A percentile compares a stretch with the other conserved stretches of the same genome.
Evolutionary conservation across 2,888 invertebrate genomes (phyloP).

Genomic region (Chaetoderma sp.): DNA sequence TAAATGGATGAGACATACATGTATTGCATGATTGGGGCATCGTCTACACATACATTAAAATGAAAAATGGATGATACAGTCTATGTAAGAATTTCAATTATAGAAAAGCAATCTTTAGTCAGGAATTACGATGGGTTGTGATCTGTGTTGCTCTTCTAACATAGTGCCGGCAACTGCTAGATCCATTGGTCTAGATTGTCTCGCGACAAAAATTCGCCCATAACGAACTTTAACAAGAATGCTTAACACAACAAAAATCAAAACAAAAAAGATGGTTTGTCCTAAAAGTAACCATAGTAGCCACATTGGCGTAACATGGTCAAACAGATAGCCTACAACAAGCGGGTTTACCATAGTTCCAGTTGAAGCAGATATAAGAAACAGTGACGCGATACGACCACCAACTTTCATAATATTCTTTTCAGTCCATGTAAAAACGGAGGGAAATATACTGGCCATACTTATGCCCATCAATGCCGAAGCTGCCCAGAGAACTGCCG

Average conservation of each 20-base stretch:
- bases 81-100: too few species aligned
- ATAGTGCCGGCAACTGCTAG: too few species aligned
- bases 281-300: conserved; percentile 59
- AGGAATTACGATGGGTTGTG: too few species aligned
- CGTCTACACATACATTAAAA: too few species aligned
- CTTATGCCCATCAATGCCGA: conserved; percentile 64
- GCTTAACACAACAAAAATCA: conserved; percentile 37
- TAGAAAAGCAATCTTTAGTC: too few species aligned
- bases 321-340: conserved; percentile 62
- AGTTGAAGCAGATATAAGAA: conserved; percentile 65
- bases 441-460: conserved; percentile 69
- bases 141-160: too few species aligned
- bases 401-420: conserved; percentile 64
- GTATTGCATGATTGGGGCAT: too few species aligned
- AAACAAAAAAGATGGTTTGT: conserved; percentile 42
- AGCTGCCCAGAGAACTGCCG: conserved; percentile 61
- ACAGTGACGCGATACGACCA: conserved; percentile 66
- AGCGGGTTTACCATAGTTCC: conserved; percentile 68
- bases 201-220: too few species aligned
- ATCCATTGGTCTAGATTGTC: too few species aligned
- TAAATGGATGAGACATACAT: too few species aligned
- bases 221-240: too few species aligned
- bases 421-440: conserved; percentile 69
- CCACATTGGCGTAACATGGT: conserved; percentile 54
- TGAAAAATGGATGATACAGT: too few species aligned